Conservation (phyloP, 1,140 invertebrate species). For the Drosophila seguyi region DNA sequence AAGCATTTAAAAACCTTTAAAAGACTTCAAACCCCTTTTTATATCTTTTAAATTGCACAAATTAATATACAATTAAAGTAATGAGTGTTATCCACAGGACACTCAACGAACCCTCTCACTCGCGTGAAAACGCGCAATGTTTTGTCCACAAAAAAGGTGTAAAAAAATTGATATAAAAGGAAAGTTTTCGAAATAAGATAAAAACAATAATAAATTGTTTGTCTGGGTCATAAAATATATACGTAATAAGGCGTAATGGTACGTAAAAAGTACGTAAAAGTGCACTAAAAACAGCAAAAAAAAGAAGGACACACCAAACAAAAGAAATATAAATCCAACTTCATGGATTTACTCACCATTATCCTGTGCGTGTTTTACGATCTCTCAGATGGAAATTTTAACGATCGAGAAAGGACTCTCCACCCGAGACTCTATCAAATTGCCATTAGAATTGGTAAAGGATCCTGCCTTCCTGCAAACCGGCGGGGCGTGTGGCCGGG, state of each 20-base stretch:
- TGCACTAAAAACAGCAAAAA: conserved; percentile 12
- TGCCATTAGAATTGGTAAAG: conserved; percentile 41
- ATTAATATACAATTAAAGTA: neutral
- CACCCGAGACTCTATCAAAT: conserved; percentile 40
- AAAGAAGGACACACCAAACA: neutral
- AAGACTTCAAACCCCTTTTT: neutral
- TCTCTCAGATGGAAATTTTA: conserved; percentile 32
- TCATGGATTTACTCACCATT: conserved; percentile 32
- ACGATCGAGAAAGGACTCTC: conserved; percentile 12
- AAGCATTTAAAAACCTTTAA: neutral
- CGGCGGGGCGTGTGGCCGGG: conserved; percentile 34
- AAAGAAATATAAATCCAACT: conserved; percentile 11
- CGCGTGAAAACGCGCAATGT: conserved; percentile 30
- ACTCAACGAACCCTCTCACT: neutral
- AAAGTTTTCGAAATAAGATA: conserved; percentile 28
- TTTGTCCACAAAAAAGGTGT: conserved; percentile 46
- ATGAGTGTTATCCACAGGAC: neutral
- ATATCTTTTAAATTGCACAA: neutral
- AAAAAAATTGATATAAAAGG: conserved; percentile 21
- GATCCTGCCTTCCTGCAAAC: conserved; percentile 1
- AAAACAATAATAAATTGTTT: conserved; percentile 44
- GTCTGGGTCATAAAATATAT: conserved; percentile 22
- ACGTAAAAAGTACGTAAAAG: conserved; percentile 14
- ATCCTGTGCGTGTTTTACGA: conserved; percentile 23
- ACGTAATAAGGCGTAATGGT: neutral